phyloP scores from a whole-genome alignment of 2,113 vertebrate genomes.

The Cyphomyrus plagiostoma region DNA sequence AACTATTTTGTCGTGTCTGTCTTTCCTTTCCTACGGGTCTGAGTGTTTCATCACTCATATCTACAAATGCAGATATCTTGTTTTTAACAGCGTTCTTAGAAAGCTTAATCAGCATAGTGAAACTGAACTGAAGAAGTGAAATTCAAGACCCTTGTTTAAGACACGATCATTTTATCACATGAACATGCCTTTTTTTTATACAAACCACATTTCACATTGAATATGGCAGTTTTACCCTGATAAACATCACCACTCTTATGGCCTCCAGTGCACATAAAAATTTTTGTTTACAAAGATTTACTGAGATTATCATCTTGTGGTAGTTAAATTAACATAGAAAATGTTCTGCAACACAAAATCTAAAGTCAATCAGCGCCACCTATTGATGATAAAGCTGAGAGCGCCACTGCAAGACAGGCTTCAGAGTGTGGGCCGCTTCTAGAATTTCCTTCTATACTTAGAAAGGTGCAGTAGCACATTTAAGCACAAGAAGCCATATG shows the following conservation, averaged over 20 bases:
- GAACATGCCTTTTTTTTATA: neutral
- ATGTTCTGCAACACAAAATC: neutral
- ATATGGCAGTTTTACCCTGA: neutral
- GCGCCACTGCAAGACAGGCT: neutral
- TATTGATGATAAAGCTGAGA: neutral
- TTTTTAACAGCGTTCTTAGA: neutral
- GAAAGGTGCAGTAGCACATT: neutral
- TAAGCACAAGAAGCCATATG: neutral
- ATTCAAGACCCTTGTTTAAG: neutral
- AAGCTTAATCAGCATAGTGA: neutral
- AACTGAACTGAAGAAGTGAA: neutral
- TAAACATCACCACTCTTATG: neutral
- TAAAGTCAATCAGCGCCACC: conserved; percentile 7
- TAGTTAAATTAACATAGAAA: neutral
- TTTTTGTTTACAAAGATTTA: neutral
- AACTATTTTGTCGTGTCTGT: neutral
- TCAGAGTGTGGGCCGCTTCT: neutral
- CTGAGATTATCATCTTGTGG: neutral
- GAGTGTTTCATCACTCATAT: neutral
- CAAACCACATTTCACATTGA: neutral
- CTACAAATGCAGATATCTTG: neutral
- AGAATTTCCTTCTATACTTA: conserved; percentile 7
- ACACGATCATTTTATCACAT: neutral
- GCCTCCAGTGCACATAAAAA: neutral
- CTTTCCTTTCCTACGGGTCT: neutral